Conservation (phyloP, 2,888 invertebrate species). For the Diplolepis rosae region DNA sequence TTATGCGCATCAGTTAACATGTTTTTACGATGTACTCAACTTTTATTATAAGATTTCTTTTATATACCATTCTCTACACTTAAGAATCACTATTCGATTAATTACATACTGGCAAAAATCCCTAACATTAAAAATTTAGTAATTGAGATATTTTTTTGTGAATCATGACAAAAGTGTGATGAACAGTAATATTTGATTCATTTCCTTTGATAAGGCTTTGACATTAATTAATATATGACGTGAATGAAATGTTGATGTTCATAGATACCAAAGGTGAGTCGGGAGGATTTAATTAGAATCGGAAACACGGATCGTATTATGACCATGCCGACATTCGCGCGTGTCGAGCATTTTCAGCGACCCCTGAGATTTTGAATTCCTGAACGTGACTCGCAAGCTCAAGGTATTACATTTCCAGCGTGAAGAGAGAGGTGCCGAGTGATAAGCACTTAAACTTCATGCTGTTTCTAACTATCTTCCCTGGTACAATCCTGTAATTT, state of each 20-base stretch:
- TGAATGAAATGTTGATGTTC: neutral
- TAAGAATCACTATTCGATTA: neutral
- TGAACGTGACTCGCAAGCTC: constrained; percentile 51
- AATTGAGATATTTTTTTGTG: neutral
- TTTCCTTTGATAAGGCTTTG: neutral
- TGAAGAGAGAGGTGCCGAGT: constrained; percentile 27
- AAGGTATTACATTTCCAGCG: constrained; percentile 33
- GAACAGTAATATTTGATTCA: neutral
- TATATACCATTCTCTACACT: neutral
- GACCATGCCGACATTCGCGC: constrained; percentile 28
- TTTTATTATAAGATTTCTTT: constrained; percentile 14
- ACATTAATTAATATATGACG: neutral
- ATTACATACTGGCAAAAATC: neutral
- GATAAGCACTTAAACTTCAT: constrained; percentile 28
- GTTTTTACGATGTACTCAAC: constrained; percentile 23
- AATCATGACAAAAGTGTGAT: neutral
- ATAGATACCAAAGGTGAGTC: neutral
- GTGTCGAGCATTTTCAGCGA: constrained; percentile 45
- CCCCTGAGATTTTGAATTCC: constrained; percentile 48
- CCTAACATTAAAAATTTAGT: neutral
- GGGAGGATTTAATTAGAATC: constrained; percentile 26
- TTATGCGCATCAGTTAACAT: constrained; percentile 14
- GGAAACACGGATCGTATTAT: constrained; percentile 30
- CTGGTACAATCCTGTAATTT: constrained; percentile 26
- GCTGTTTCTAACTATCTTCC: constrained; percentile 13